These are phyloP conservation scores for Cyphomyrus plagiostoma DNA, from an alignment of 2,113 vertebrate species.

Conservation along the genomic window DNA sequence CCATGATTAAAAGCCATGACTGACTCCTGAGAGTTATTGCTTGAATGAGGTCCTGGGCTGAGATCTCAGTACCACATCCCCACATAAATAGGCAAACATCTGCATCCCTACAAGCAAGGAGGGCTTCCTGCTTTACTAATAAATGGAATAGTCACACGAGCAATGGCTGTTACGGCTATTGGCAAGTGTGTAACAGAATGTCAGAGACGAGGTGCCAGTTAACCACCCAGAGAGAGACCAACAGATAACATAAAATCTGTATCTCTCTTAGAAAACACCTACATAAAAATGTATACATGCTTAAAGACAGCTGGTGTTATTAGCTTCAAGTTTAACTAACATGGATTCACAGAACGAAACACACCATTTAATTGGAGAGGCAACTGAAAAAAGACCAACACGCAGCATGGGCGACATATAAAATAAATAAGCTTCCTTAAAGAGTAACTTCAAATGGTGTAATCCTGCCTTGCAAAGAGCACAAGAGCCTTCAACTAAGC, in stretches of 20 bases:
- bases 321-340: neutral
- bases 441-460: neutral
- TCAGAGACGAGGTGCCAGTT: neutral
- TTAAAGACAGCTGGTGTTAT: neutral
- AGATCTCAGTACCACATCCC: neutral
- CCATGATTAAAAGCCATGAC: neutral
- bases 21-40: neutral
- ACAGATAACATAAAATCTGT: neutral
- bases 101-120: neutral
- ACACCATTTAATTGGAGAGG: neutral
- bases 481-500: neutral
- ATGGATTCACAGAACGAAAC: neutral
- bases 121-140: neutral
- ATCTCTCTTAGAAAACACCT: neutral
- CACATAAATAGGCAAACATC: neutral
- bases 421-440: neutral
- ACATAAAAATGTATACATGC: neutral
- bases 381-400: neutral
- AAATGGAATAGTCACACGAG: neutral
- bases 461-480: neutral
- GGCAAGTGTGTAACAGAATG: neutral
- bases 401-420: neutral
- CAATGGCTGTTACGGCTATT: neutral
- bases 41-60: neutral
- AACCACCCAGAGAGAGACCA: neutral